Evolutionary conservation across 2,113 vertebrate genomes (phyloP).

Genomic region (Carollia perspicillata): DNA sequence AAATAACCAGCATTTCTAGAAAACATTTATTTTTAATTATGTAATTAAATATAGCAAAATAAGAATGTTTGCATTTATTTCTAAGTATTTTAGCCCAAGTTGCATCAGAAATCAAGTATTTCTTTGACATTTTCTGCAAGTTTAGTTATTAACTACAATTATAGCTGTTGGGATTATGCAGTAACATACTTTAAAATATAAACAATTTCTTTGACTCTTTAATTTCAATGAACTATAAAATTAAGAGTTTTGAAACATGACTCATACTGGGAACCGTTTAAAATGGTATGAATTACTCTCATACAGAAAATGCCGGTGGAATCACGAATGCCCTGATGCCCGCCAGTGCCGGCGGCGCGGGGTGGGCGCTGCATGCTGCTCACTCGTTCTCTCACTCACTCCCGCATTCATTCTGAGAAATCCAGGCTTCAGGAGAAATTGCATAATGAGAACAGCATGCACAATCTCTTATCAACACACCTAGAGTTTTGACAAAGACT

Average conservation of each 20-base stretch:
- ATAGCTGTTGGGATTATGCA: constrained; percentile 62
- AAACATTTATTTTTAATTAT: constrained; percentile 63
- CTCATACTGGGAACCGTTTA: constrained; percentile 46
- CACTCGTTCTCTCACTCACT: not conserved
- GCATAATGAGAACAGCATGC: not conserved
- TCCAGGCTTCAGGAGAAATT: not conserved
- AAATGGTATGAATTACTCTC: constrained; percentile 25
- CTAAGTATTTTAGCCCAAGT: constrained; percentile 63
- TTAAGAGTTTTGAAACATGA: constrained; percentile 31
- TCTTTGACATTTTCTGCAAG: constrained; percentile 59
- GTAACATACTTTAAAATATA: constrained; percentile 65
- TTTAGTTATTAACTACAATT: constrained; percentile 53
- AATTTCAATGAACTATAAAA: constrained; percentile 69
- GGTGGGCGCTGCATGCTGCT: not conserved
- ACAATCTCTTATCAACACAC: not conserved
- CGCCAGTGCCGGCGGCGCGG: not conserved
- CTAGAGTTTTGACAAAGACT: constrained; percentile 3
- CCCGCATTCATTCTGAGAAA: not conserved
- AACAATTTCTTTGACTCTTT: constrained; percentile 60
- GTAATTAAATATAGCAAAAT: constrained; percentile 63
- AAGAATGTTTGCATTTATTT: constrained; percentile 62
- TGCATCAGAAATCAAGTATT: constrained; percentile 62
- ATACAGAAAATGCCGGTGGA: constrained; percentile 10
- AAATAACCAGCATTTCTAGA: constrained; percentile 60
- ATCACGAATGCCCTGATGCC: not conserved